Base-by-base conservation (phyloP, 2,797 vertebrate genomes). In the Sphenodon punctatus region DNA sequence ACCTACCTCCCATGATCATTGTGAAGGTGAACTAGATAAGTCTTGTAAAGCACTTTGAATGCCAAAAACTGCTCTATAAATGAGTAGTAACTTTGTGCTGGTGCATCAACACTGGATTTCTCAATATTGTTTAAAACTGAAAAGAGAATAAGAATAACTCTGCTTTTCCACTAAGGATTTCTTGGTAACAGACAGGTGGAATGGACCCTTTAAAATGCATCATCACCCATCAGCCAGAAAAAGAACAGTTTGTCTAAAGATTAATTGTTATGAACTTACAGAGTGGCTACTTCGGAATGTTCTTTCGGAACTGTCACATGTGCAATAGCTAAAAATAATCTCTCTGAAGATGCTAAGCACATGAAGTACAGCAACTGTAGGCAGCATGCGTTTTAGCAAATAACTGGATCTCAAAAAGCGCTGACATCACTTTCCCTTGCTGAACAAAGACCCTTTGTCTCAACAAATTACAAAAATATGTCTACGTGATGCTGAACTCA, bases 381-480 rank as follows among this genome's bases (percentile, higher is more conserved):
- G 19, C 17, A 51, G 51, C 53, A 46, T 61, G 32, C 65, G 27
- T 42, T 73, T 67, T 41, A 63, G 59, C 58, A 66, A 78, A 42
- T 65, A 56, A 68, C 46, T 14, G 36, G 16, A 42, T 67, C 41
- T 46, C 45, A 11, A 16, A 78, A 91, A 92, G n/a, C 66, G 75
- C 91, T 91, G 75, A 86, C 43, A 75, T 78, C 60, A 25, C 61
- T 43, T 53, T 34, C 36, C 13, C 66, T 58, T 63, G 60, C 16
- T 2, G 73, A 75, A 86, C 73, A 63, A 30, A 64, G 84, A 75
- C 51, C 43, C 78, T 86, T 20, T 27, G 42, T 85, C 83, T 60
- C 84, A 65, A 82, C 19, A 0, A 78, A 85, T 64, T 74, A 45
- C 6, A 82, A 76, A 89, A 92, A 85, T 72, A 32, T 83, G 78